Evolutionary conservation across 1,140 invertebrate genomes (phyloP).

Genomic region (Drosophila teissieri): DNA sequence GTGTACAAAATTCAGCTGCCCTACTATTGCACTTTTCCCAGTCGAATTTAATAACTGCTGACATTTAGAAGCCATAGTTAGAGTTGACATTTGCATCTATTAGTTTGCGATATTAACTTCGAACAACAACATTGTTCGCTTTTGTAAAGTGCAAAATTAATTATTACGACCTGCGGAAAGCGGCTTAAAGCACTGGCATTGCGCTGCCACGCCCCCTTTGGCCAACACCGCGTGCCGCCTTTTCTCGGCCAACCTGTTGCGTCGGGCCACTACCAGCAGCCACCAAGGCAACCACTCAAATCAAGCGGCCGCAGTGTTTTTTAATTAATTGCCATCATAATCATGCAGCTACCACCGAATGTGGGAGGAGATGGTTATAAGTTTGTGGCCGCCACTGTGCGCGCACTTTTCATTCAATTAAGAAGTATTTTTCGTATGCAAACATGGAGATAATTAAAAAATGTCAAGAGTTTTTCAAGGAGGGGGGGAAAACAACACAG

Average conservation of each 20-base stretch:
- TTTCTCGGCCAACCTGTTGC: slow-evolving; percentile 28
- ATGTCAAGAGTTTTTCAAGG: slow-evolving; percentile 36
- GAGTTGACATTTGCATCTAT: slow-evolving; percentile 29
- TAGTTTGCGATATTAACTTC: slow-evolving; percentile 18
- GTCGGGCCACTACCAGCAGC: slow-evolving; percentile 1
- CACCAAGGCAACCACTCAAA: slow-evolving; percentile 40
- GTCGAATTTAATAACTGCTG: slow-evolving; percentile 2
- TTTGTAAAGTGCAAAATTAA: slow-evolving; percentile 44
- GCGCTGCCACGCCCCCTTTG: slow-evolving; percentile 7
- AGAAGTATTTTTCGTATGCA: slow-evolving; percentile 37
- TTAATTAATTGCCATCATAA: slow-evolving; percentile 72
- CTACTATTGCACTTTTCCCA: background rate
- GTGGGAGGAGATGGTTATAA: slow-evolving; percentile 20
- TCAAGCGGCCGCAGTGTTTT: slow-evolving; percentile 26
- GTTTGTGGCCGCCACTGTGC: slow-evolving; percentile 34
- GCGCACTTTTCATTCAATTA: slow-evolving; percentile 42
- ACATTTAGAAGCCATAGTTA: slow-evolving; percentile 16
- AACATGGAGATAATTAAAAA: slow-evolving; percentile 47
- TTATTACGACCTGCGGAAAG: slow-evolving; percentile 38
- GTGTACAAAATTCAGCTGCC: background rate
- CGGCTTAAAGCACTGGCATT: background rate
- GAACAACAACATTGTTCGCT: slow-evolving; percentile 33
- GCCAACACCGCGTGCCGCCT: background rate
- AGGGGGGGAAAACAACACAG: slow-evolving; percentile 6
- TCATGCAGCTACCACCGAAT: slow-evolving; percentile 41